phyloP scores from a whole-genome alignment of 2,888 invertebrate species.

The Caradrina clavipalpis region DNA sequence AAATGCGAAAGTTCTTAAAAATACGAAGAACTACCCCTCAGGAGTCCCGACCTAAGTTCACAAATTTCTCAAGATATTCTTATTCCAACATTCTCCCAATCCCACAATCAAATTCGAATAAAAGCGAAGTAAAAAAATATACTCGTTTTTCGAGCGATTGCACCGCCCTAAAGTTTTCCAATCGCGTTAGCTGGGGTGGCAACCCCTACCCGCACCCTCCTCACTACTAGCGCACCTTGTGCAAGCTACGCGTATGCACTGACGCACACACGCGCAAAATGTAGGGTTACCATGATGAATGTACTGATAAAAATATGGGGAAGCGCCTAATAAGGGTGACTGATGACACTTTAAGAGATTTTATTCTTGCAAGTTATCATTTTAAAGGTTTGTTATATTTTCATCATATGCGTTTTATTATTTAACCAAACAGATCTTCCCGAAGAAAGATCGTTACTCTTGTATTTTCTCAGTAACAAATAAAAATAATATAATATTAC shows the following conservation, averaged over 20 bases:
- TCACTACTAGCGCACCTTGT: slow-evolving; percentile 75
- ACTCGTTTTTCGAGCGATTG: slow-evolving; percentile 66
- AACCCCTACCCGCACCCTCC: slow-evolving; percentile 68
- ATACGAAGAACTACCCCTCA: neutral
- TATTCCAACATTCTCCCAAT: slow-evolving; percentile 5
- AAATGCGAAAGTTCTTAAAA: neutral
- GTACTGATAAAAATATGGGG: slow-evolving; percentile 44
- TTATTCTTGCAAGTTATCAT: slow-evolving; percentile 24
- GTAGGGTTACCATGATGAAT: slow-evolving; percentile 69
- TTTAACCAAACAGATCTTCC: neutral
- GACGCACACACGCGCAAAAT: slow-evolving; percentile 67
- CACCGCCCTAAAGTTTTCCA: slow-evolving; percentile 82
- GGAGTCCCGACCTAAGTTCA: neutral
- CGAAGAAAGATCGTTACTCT: neutral
- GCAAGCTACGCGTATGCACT: slow-evolving; percentile 69
- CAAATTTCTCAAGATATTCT: neutral
- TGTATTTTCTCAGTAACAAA: neutral
- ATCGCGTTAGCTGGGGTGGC: slow-evolving; percentile 78
- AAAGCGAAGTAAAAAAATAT: slow-evolving; percentile 49
- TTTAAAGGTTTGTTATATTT: slow-evolving; percentile 12
- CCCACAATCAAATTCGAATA: slow-evolving; percentile 42
- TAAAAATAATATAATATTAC: too few species aligned
- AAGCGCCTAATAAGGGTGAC: slow-evolving; percentile 34
- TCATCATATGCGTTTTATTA: neutral
- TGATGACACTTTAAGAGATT: slow-evolving; percentile 30